These are phyloP conservation scores for Ligdia adustata DNA, from an alignment of 2,888 invertebrate genomes.

Conservation along the genomic window DNA sequence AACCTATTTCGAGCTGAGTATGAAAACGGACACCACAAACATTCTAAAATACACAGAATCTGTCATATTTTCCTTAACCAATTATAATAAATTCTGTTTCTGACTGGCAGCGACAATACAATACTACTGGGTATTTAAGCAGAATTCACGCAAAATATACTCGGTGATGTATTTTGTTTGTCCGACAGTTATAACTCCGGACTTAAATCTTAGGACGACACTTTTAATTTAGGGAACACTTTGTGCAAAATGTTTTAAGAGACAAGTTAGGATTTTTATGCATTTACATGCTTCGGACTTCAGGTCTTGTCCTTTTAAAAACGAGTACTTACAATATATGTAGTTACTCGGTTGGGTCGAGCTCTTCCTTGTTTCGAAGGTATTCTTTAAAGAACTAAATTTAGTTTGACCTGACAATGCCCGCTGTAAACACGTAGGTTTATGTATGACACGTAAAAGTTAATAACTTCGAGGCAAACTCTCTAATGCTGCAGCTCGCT, in stretches of 20 bases:
- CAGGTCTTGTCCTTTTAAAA: conserved; percentile 47
- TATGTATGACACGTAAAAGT: conserved; percentile 61
- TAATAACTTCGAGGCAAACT: conserved; percentile 48
- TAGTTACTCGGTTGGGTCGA: conserved; percentile 35
- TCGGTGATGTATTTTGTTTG: conserved; percentile 26
- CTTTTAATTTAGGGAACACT: conserved; percentile 42
- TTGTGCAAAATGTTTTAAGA: conserved; percentile 40
- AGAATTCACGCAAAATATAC: conserved; percentile 32
- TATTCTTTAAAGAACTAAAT: conserved; percentile 59
- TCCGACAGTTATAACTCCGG: conserved; percentile 17
- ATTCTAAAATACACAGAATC: not conserved
- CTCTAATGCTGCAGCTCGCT: conserved; percentile 42
- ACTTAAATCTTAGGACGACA: conserved; percentile 46
- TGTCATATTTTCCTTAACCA: conserved; percentile 8
- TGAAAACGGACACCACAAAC: not conserved
- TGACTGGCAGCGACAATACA: conserved; percentile 21
- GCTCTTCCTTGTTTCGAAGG: conserved; percentile 34
- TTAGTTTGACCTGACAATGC: conserved; percentile 63
- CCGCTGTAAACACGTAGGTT: conserved; percentile 62
- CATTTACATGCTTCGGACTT: conserved; percentile 24
- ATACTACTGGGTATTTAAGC: conserved; percentile 22
- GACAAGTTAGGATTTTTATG: conserved; percentile 52
- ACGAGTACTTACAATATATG: conserved; percentile 38
- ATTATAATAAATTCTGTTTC: conserved; percentile 30
- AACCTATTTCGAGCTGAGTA: too few species aligned